Evolutionary conservation across 2,797 vertebrate species (phyloP).

Genomic region (Xiphorhynchus erythropygius): DNA sequence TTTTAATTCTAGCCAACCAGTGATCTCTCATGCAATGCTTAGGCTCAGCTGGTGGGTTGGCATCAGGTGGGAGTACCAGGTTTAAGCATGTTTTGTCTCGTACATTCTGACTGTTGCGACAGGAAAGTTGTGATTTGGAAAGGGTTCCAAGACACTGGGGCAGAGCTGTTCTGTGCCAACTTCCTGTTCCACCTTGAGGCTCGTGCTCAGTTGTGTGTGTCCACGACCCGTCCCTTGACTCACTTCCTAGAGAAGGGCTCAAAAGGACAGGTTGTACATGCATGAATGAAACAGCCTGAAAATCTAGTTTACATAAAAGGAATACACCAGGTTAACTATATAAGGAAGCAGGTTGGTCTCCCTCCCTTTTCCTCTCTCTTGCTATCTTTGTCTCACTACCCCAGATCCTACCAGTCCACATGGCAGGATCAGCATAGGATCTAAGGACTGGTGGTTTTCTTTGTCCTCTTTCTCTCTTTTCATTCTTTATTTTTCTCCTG

Average conservation of each 20-base stretch:
- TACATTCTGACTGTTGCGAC: fast-evolving
- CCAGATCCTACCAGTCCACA: neutral
- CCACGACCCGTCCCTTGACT: fast-evolving
- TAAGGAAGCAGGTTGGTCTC: fast-evolving
- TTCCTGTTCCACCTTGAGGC: neutral
- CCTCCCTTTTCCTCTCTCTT: neutral
- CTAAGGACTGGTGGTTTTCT: neutral
- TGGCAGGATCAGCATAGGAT: neutral
- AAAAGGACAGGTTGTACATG: neutral
- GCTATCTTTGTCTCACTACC: neutral
- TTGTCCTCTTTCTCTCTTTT: neutral
- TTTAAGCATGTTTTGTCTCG: neutral
- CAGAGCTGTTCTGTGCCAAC: neutral
- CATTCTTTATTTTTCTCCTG: neutral
- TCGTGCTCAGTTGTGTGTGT: neutral
- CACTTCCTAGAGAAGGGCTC: neutral
- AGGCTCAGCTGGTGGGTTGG: fast-evolving
- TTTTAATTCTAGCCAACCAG: neutral
- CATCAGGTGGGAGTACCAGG: neutral
- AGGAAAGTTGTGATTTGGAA: neutral
- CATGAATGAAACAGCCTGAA: neutral
- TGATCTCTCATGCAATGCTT: neutral
- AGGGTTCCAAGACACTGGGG: neutral
- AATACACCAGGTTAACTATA: neutral
- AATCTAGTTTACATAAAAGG: neutral